phyloP scores from a whole-genome alignment of 1,140 invertebrate genomes.

The Neodiprion lecontei region DNA sequence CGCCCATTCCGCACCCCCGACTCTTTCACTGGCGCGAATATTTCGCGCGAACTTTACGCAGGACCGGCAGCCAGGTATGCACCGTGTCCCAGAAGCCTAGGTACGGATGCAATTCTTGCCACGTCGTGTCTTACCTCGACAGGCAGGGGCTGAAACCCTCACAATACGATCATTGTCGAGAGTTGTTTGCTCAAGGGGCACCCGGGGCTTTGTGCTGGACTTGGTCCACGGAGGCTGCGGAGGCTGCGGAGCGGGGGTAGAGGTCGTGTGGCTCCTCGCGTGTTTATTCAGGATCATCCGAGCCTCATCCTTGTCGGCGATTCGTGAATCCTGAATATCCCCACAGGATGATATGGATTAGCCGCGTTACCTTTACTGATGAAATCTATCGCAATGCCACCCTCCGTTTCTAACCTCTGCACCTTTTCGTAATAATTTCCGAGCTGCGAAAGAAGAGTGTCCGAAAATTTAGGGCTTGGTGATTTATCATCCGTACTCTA shows the following conservation, averaged over 20 bases:
- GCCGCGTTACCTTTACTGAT: background rate
- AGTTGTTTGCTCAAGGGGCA: constrained; percentile 42
- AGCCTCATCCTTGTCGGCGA: constrained; percentile 20
- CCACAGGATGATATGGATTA: constrained; percentile 13
- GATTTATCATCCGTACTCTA: no score
- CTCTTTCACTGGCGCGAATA: no score
- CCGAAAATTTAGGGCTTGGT: no score
- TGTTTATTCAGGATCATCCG: constrained; percentile 55
- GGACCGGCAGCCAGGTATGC: constrained; percentile 12
- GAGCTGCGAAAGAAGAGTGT: no score
- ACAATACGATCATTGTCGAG: constrained; percentile 28
- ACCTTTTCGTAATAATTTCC: no score
- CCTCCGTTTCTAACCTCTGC: no score
- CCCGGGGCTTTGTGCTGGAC: constrained; percentile 12
- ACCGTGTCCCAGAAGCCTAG: constrained; percentile 12
- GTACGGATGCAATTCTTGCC: constrained; percentile 24
- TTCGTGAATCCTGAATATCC: constrained; percentile 34
- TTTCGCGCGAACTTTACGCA: no score
- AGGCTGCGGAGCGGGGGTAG: constrained; percentile 34
- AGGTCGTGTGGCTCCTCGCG: constrained; percentile 51
- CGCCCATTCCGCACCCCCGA: no score
- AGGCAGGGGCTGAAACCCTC: constrained; percentile 19
- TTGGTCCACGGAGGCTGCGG: constrained; percentile 3
- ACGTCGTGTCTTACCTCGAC: constrained; percentile 36
- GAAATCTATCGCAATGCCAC: background rate